These are phyloP conservation scores for Torymus aiolomorphi DNA, from an alignment of 2,888 invertebrate species.

Conservation along the genomic window DNA sequence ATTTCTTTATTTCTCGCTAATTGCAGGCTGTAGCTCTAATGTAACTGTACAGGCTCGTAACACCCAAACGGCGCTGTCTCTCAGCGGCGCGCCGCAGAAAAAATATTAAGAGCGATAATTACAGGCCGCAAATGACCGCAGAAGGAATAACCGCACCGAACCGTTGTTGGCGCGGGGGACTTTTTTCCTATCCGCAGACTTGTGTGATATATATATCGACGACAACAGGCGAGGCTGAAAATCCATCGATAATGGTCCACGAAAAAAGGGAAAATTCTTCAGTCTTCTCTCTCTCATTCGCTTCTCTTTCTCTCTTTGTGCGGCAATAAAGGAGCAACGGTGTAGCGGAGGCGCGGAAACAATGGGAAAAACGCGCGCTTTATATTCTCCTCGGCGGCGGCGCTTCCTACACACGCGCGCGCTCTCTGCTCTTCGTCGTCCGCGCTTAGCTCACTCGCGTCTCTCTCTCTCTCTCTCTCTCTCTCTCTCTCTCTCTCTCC, in stretches of 20 bases:
- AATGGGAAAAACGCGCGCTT: conserved; percentile 33
- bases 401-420: conserved; percentile 14
- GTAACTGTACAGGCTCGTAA: conserved; percentile 25
- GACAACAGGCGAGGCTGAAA: not conserved
- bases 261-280: not conserved
- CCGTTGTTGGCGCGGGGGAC: not conserved
- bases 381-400: conserved; percentile 3
- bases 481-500: conserved; percentile 9
- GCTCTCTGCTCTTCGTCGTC: not conserved
- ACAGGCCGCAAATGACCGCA: conserved; percentile 26
- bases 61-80: conserved; percentile 10
- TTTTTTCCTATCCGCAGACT: not conserved
- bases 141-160: conserved; percentile 9
- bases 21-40: not conserved
- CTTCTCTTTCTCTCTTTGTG: not conserved
- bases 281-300: not conserved
- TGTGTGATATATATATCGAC: too few relatives aligned
- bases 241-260: conserved; percentile 14
- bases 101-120: conserved; percentile 27
- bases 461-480: conserved; percentile 12
- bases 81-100: conserved; percentile 10
- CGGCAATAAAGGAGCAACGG: too few relatives aligned
- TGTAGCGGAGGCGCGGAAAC: not conserved
- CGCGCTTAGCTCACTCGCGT: too few relatives aligned
- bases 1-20: not conserved